Percentiles rank a stretch among this genome's conserved stretches.
phyloP scores from a whole-genome alignment of 1,140 invertebrate genomes.

The Cherax quadricarinatus region DNA sequence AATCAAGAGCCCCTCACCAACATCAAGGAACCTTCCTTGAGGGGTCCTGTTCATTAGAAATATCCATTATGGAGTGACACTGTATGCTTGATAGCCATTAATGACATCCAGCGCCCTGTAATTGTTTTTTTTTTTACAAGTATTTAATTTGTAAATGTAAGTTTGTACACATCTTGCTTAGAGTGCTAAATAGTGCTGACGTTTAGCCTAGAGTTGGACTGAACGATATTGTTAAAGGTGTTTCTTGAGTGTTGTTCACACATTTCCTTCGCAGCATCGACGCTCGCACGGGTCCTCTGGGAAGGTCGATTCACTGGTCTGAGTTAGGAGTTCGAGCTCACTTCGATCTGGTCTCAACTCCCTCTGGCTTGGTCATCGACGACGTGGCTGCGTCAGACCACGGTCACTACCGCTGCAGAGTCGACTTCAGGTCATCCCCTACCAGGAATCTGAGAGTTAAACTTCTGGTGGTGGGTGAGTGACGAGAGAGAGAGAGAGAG shows the following conservation, averaged over 20 bases:
- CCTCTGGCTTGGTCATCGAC: slow-evolving; percentile 41
- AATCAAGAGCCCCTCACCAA: too few relatives aligned
- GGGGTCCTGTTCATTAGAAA: too few relatives aligned
- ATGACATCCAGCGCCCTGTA: too few relatives aligned
- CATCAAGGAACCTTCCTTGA: too few relatives aligned
- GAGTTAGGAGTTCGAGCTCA: slow-evolving; percentile 23
- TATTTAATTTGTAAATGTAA: too few relatives aligned
- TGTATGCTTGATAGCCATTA: too few relatives aligned
- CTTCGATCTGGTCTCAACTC: slow-evolving; percentile 24
- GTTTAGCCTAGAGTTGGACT: too few relatives aligned
- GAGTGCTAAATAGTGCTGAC: neutral
- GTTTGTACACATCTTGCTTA: too few relatives aligned
- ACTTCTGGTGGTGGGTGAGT: slow-evolving; percentile 75
- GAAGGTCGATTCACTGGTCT: slow-evolving; percentile 19
- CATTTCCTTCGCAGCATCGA: slow-evolving; percentile 29
- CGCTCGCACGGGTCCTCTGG: slow-evolving; percentile 19
- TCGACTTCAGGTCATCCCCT: slow-evolving; percentile 76
- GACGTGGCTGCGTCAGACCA: slow-evolving; percentile 74
- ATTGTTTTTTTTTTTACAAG: too few relatives aligned
- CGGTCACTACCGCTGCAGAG: slow-evolving; percentile 76
- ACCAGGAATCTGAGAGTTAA: slow-evolving; percentile 76
- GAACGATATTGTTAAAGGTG: too few relatives aligned
- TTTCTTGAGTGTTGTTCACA: too few relatives aligned
- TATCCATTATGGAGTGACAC: too few relatives aligned
- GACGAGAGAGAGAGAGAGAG: neutral